Base-by-base conservation (phyloP, 2,888 invertebrate genomes). In the Hirtodrosophila trivittata region DNA sequence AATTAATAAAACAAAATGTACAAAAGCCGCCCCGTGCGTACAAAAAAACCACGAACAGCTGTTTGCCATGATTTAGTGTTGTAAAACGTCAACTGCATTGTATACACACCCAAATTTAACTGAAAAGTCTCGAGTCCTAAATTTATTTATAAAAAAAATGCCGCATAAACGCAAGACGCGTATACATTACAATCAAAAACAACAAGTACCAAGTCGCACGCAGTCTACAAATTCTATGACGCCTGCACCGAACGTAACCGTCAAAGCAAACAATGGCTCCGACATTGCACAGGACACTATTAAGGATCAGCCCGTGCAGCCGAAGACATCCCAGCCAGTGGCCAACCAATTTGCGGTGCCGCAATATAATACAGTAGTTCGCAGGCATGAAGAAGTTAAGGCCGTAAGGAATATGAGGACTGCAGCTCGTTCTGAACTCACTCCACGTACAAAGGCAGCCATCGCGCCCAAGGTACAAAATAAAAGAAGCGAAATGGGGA, bases 401-500 rank as follows among this genome's bases (percentile, higher is more conserved):
- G 30, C 54, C 8, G 2, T 87, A 1, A 56, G 75, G 3, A 47
- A 54, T 3, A 55, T 71, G 21, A n/a, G n/a, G n/a, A n/a, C n/a
- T 21, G 18, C 18, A 21, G 18, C 18, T n/a, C n/a, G n/a, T n/a
- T n/a, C 18, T 3, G 18, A 21, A 21, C 52, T 88, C 0, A 70
- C 87, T 2, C 87, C 89, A 0, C 70, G 72, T 10, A 57, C 80
- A 3, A 83, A 66, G 30, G 77, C 78, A 0, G 32, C 63, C 5
- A 78, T 89, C 8, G 80, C 76, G n/a, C 86, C 86, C 12, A 87
- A 76, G 60, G 89, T 88, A 67, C 25, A 0, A 0, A 5, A 6
- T n/a, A n/a, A 9, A 0, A 3, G 1, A 8, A 7, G 0, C 5
- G 12, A 0, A 1, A 5, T 8, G 7, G 2, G 16, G 26, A 21